phyloP scores from a whole-genome alignment of 2,888 invertebrate species.

The Melinopterus prodromus region DNA sequence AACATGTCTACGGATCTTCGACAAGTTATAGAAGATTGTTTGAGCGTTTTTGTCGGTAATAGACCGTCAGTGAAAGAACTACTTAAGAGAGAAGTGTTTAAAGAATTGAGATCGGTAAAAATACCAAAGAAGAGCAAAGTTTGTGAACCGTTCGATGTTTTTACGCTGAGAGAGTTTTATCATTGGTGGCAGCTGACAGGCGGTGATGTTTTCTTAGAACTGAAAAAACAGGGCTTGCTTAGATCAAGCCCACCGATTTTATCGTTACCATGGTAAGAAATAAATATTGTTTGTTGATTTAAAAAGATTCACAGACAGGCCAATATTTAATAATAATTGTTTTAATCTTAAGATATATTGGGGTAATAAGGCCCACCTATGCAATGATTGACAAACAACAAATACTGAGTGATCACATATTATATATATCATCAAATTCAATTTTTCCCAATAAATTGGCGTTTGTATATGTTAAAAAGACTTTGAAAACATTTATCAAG shows the following conservation, averaged over 20 bases:
- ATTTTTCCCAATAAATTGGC: too few species aligned
- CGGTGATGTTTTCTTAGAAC: constrained; percentile 89
- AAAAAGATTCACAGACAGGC: too few species aligned
- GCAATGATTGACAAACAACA: too few species aligned
- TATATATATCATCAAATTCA: too few species aligned
- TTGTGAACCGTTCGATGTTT: constrained; percentile 53
- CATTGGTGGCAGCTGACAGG: constrained; percentile 97
- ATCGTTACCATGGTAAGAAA: constrained; percentile 78
- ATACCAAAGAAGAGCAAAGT: constrained; percentile 53
- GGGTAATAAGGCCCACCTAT: too few species aligned
- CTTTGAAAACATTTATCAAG: too few species aligned
- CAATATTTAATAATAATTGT: too few species aligned
- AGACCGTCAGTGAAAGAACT: constrained; percentile 71
- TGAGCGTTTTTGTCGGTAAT: constrained; percentile 71
- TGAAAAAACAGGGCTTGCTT: constrained; percentile 90
- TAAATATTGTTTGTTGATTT: too few species aligned
- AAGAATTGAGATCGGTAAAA: constrained; percentile 53
- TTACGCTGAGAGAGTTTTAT: constrained; percentile 82
- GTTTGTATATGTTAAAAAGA: too few species aligned
- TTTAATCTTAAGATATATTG: too few species aligned
- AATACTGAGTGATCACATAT: too few species aligned
- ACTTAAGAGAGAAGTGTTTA: constrained; percentile 65
- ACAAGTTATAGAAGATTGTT: constrained; percentile 74
- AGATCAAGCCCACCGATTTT: constrained; percentile 85
- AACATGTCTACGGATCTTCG: constrained; percentile 66